Evolutionary conservation across 2,797 vertebrate genomes (phyloP), one percentile per base, ranked within the genome.

Genomic region (Momotus momota): DNA sequence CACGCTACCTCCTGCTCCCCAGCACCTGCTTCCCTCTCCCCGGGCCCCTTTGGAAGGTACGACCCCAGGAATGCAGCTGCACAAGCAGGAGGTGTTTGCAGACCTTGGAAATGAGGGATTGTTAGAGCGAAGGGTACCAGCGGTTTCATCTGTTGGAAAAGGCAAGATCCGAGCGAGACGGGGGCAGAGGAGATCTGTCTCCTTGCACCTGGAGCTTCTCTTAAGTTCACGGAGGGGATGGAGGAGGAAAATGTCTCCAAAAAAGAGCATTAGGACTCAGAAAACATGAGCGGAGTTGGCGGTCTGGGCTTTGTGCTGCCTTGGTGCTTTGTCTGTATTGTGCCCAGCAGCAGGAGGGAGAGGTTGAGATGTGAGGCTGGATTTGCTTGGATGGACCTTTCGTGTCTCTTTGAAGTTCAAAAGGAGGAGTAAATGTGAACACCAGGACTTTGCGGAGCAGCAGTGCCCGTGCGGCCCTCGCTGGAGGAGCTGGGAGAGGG

Each of bases 121-220:
- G 0, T 25, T 46, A 18, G 69, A 57, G 38, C 4, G 1, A 18
- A 40, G 49, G 23, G 27, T 12, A 27, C 49, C 45, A 33, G 33
- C 58, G 19, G 1, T 46, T 58, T 8, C 45, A 66, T 25, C 35
- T 18, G 0, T 12, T 0, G 18, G 54, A 67, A 48, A 46, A 79
- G 52, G 20, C 0, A 1, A 21, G 43, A 35, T 78, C 31, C 0
- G 0, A 33, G 55, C 0, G 4, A 70, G 61, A 3, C 9, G 1
- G 48, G 51, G 62, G 10, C n/a, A 25, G 58, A 25, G 26, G 14
- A 52, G 17, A 22, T 69, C 54, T 72, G 26, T 55, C 25, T 49
- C 21, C 73, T 62, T 8, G 2, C 31, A 52, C 88, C 29, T 46
- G 73, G 40, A 80, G 74, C 67, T 71, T 80, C 41, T 15, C 31